Evolutionary conservation across 2,797 vertebrate genomes (phyloP), one percentile per base, ranked within the genome.

Genomic region (Smutsia temminckii): DNA sequence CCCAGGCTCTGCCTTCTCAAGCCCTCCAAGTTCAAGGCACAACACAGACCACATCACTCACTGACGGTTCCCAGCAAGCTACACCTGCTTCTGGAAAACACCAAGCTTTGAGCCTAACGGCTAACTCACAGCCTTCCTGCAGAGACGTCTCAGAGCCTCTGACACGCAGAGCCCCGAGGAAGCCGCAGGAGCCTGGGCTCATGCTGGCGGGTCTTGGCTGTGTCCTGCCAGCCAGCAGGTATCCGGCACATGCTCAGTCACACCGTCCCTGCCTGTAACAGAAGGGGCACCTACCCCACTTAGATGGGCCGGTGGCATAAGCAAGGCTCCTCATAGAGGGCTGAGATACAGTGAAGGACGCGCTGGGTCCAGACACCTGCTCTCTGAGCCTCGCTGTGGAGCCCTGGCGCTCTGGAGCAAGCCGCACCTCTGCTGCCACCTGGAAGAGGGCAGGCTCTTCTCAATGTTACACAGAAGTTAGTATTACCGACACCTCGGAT

Each of bases 321-420:
- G 9, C 6, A 8, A 25, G 64, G 32, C 40, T 64, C 32, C 21
- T 21, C 68, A 14, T n/a, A 0, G 23, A 21, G 14, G 66, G 11
- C 0, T 1, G 0, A 9, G 27, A 2, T 8, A 13, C 32, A 16
- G 14, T 8, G 23, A 17, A 27, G 59, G 27, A 16, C 4, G 5
- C 42, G 9, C 3, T 0, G 32, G 81, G 25, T 20, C 69, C 46
- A 11, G n/a, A 8, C 14, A 9, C 17, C 37, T 61, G 59, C 69
- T 13, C n/a, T 29, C 40, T 3, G 2, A 9, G 14, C 42, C 13
- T 4, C 0, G 1, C 51, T 2, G 2, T 1, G 1, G 74, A 49
- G n/a, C 51, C 57, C 57, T 5, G 2, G 29, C 1, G 8, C 29
- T 4, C 27, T 20, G 29, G 6, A 29, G 46, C 10, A 10, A n/a